Conservation (phyloP, 2,113 vertebrate genomes). For the Thamnophis sirtalis region DNA sequence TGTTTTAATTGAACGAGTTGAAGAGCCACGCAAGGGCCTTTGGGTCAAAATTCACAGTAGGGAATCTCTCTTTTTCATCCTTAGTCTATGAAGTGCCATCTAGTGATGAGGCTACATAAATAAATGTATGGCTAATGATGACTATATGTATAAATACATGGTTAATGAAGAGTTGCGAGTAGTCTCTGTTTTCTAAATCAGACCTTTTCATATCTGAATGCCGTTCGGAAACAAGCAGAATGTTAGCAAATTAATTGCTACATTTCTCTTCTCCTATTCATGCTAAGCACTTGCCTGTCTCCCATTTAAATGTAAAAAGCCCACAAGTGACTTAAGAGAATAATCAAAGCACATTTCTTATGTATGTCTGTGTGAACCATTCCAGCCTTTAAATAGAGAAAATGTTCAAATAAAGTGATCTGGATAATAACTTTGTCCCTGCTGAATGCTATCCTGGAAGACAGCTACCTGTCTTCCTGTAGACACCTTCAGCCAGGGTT, state of each 20-base stretch:
- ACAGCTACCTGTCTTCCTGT: constrained; percentile 9
- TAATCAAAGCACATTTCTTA: constrained; percentile 2
- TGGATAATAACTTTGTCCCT: constrained; percentile 28
- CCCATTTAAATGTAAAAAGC: background rate
- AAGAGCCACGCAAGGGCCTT: background rate
- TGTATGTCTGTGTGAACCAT: background rate
- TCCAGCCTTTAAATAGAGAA: constrained; percentile 44
- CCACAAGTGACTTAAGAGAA: background rate
- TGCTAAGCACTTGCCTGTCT: background rate
- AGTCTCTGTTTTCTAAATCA: background rate
- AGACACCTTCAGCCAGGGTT: constrained; percentile 16
- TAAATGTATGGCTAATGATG: constrained; percentile 18
- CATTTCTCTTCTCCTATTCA: background rate
- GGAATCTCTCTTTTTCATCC: background rate
- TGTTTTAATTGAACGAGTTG: background rate
- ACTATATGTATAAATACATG: background rate
- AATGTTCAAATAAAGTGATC: constrained; percentile 21
- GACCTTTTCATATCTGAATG: background rate
- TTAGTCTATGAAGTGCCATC: background rate
- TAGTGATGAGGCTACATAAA: background rate
- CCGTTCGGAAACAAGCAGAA: background rate
- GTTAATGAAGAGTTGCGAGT: background rate
- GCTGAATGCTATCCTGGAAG: background rate
- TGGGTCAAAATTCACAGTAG: background rate
- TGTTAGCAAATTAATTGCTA: background rate